Evolutionary conservation across 2,797 vertebrate species (phyloP).

Genomic region (Manis crassicaudata): DNA sequence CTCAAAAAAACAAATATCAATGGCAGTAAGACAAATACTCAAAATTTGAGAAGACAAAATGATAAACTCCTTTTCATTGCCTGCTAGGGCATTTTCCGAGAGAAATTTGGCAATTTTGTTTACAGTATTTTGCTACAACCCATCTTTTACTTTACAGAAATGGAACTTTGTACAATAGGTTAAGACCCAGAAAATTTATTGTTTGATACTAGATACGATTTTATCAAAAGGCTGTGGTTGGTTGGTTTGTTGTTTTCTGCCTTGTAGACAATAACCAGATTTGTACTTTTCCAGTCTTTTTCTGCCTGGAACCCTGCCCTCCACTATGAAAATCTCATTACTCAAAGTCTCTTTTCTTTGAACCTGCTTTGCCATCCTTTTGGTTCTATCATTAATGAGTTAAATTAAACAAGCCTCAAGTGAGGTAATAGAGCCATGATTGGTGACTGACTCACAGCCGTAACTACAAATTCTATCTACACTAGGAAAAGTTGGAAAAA

Average conservation of each 20-base stretch:
- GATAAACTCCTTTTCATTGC: background rate
- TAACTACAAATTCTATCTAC: background rate
- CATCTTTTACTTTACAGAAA: background rate
- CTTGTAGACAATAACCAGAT: background rate
- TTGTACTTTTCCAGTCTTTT: background rate
- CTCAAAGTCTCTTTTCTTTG: background rate
- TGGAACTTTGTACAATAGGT: background rate
- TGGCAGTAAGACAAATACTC: background rate
- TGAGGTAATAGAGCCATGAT: background rate
- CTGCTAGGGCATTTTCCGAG: background rate
- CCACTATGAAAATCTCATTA: background rate
- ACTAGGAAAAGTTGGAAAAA: background rate
- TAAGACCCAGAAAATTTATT: background rate
- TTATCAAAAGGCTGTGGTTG: background rate
- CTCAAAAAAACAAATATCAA: background rate
- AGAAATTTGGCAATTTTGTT: no score
- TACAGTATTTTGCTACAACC: background rate
- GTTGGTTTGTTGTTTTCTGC: background rate
- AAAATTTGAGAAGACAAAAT: background rate
- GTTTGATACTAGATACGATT: background rate
- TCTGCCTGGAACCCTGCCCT: background rate
- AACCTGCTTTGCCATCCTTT: background rate
- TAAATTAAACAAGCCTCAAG: background rate
- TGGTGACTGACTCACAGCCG: background rate
- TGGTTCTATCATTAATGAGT: background rate